phyloP scores from a whole-genome alignment of 2,113 vertebrate genomes.

The Naja naja region DNA sequence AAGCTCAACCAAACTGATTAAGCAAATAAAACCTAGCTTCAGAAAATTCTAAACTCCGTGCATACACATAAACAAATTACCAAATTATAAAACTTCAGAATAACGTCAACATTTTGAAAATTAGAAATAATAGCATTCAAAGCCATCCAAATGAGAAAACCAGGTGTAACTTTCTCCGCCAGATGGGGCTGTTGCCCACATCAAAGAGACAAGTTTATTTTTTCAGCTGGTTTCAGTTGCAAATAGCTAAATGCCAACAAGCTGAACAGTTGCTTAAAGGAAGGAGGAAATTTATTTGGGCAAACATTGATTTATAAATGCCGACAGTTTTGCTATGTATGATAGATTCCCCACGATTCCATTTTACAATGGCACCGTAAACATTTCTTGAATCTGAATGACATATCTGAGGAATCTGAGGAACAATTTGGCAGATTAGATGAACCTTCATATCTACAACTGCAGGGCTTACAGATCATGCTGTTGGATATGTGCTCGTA shows the following conservation, averaged over 20 bases:
- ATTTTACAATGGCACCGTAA: background rate
- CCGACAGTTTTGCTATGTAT: background rate
- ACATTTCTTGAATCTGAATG: background rate
- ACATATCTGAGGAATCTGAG: no score
- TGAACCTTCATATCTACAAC: background rate
- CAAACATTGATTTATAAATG: background rate
- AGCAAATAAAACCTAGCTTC: background rate
- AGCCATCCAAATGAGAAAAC: background rate
- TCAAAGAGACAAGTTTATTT: background rate
- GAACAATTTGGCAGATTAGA: background rate
- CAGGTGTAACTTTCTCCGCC: background rate
- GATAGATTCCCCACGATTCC: background rate
- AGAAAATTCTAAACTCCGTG: background rate
- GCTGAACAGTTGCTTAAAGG: background rate
- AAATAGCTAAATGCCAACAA: background rate
- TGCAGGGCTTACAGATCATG: no score
- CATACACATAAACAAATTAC: background rate
- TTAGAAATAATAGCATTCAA: background rate
- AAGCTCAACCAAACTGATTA: no score
- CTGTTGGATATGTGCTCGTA: background rate
- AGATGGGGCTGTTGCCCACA: constrained; percentile 25
- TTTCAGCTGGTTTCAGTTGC: background rate
- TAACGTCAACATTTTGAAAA: background rate
- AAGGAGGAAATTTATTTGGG: background rate
- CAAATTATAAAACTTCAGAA: background rate